Conservation (phyloP, 2,888 invertebrate species). For the Coenonympha glycerion region DNA sequence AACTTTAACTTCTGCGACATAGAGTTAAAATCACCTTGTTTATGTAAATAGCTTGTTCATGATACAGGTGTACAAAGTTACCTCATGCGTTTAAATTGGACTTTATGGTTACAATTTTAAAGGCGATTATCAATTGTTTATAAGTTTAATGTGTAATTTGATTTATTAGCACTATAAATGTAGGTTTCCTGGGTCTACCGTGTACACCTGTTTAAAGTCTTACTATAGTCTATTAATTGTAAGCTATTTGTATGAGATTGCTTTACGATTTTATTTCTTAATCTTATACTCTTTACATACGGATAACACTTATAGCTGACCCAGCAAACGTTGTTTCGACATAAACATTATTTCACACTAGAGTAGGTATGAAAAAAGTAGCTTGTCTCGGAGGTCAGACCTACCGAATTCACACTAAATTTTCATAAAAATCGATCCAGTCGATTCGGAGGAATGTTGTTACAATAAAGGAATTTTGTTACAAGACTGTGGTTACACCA, state of each 20-base stretch:
- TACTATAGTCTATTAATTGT: slow-evolving; percentile 6
- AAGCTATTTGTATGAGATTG: not conserved
- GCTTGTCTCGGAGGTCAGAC: no score
- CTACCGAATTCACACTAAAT: no score
- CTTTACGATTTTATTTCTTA: no score
- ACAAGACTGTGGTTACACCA: no score
- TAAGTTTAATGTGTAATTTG: slow-evolving; percentile 3
- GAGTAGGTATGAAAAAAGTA: no score
- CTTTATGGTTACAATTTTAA: not conserved
- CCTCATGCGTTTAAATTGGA: not conserved
- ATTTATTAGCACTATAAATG: slow-evolving; percentile 9
- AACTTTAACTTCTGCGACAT: not conserved
- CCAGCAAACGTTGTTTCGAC: no score
- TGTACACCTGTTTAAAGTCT: not conserved
- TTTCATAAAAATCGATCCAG: no score
- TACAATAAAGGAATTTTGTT: no score
- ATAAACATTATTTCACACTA: no score
- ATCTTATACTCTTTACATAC: no score
- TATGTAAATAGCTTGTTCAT: not conserved
- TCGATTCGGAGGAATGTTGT: no score
- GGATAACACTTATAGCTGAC: no score
- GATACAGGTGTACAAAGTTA: slow-evolving; percentile 12
- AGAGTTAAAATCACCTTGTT: not conserved
- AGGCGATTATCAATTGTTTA: not conserved
- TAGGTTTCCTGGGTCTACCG: slow-evolving; percentile 16